Conservation (phyloP, 2,888 invertebrate genomes). For the Colostygia pectinataria region DNA sequence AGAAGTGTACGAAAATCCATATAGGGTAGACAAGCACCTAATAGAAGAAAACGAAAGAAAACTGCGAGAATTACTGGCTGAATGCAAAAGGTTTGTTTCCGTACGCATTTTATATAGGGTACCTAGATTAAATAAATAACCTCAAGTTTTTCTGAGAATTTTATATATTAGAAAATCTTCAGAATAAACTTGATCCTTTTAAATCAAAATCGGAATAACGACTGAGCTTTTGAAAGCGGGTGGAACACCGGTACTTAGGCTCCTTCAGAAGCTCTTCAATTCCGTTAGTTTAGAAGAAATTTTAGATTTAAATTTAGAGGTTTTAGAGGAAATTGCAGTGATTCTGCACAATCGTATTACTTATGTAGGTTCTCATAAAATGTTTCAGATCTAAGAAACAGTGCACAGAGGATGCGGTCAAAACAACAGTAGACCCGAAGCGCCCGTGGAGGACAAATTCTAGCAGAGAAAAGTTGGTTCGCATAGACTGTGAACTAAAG, state of each 20-base stretch:
- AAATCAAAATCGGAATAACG: no score
- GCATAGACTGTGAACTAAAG: conserved; percentile 65
- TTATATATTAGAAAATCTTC: no score
- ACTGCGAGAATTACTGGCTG: conserved; percentile 49
- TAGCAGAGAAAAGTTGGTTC: conserved; percentile 62
- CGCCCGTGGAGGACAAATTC: conserved; percentile 71
- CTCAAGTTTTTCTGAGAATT: no score
- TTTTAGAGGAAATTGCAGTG: no score
- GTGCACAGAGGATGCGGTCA: conserved; percentile 25
- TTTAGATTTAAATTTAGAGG: no score
- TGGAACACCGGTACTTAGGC: no score
- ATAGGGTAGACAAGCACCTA: conserved; percentile 53
- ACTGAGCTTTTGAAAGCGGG: no score
- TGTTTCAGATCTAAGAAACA: conserved; percentile 51
- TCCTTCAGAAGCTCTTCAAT: no score
- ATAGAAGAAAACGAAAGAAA: conserved; percentile 64
- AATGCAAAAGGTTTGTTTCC: conserved; percentile 52
- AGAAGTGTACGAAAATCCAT: conserved; percentile 59
- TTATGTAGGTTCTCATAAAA: conserved; percentile 34
- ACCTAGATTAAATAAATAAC: no score
- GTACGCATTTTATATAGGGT: background rate
- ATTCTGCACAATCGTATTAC: no score
- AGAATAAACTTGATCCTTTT: no score
- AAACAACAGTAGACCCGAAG: conserved; percentile 53
- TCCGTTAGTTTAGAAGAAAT: no score